A percentile compares a stretch with the other conserved stretches of the same genome.
Evolutionary conservation across 2,888 invertebrate genomes (phyloP).

Genomic region (Lasioglossum figueresi): DNA sequence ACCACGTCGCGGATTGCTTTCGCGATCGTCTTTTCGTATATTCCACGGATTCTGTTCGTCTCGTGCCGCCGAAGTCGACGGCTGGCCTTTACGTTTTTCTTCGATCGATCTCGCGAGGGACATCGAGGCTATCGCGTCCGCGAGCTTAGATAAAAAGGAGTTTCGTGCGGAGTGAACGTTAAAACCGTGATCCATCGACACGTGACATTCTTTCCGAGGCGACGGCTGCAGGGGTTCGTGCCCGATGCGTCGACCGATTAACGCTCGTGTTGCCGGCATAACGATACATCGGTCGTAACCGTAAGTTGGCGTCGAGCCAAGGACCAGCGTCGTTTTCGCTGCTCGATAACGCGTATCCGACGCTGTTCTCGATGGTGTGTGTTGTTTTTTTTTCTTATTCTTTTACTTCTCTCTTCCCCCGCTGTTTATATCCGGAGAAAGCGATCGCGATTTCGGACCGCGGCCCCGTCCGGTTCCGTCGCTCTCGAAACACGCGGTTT

Average conservation of each 20-base stretch:
- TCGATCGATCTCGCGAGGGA: not conserved
- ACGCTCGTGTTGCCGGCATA: not conserved
- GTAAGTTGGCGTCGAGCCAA: not conserved
- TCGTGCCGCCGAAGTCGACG: not conserved
- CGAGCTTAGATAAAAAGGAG: not conserved
- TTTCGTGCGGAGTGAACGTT: slow-evolving; percentile 12
- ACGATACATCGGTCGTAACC: slow-evolving; percentile 28
- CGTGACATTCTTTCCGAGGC: slow-evolving; percentile 26
- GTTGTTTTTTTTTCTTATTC: not conserved
- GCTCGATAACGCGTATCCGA: slow-evolving; percentile 35
- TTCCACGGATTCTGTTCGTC: not conserved
- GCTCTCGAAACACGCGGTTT: not conserved
- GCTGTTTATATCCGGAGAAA: not conserved
- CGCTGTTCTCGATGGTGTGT: not conserved
- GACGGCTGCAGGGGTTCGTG: slow-evolving; percentile 24
- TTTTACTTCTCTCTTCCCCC: not conserved
- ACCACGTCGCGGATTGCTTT: not conserved
- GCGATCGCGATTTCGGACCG: not conserved
- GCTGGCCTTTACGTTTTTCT: not conserved
- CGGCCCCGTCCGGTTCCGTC: not conserved
- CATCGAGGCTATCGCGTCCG: slow-evolving; percentile 3
- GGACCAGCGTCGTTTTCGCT: slow-evolving; percentile 4
- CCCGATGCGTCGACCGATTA: slow-evolving; percentile 45
- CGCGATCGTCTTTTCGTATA: not conserved
- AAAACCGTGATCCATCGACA: slow-evolving; percentile 31